phyloP scores from a whole-genome alignment of 2,888 invertebrate species.

The Phlogophora meticulosa region DNA sequence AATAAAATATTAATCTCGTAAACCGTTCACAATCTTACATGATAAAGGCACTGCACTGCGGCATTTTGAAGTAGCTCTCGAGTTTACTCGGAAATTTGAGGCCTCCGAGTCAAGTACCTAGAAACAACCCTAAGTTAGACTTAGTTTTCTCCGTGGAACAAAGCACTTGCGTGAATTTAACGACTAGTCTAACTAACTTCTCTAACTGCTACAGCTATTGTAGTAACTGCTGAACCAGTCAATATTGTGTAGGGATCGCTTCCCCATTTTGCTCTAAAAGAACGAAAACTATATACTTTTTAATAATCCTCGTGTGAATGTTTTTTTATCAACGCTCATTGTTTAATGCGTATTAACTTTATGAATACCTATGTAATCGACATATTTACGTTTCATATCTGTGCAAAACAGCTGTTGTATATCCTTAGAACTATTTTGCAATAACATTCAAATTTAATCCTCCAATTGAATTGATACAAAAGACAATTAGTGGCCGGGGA shows the following conservation, averaged over 20 bases:
- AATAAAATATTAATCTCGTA: slow-evolving; percentile 52
- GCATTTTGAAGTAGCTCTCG: slow-evolving; percentile 65
- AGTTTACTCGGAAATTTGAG: slow-evolving; percentile 71
- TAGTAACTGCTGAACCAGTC: slow-evolving; percentile 9
- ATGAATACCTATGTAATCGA: slow-evolving; percentile 33
- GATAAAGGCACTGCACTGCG: slow-evolving; percentile 68
- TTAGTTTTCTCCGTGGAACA: slow-evolving; percentile 71
- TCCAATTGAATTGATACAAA: slow-evolving; percentile 75
- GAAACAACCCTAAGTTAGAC: slow-evolving; percentile 68
- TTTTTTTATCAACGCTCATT: slow-evolving; percentile 8
- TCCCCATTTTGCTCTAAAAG: slow-evolving; percentile 4
- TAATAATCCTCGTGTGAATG: slow-evolving; percentile 10
- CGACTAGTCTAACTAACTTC: slow-evolving; percentile 62
- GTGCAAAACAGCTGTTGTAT: slow-evolving; percentile 35
- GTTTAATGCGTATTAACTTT: background rate
- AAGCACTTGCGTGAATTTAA: slow-evolving; percentile 72
- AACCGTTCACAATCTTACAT: slow-evolving; percentile 35
- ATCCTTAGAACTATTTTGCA: slow-evolving; percentile 56
- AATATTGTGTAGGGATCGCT: slow-evolving; percentile 28
- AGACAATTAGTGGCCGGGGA: slow-evolving; percentile 74
- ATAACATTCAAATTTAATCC: slow-evolving; percentile 73
- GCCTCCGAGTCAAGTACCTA: slow-evolving; percentile 68
- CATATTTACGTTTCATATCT: slow-evolving; percentile 29
- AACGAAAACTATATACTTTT: slow-evolving; percentile 16
- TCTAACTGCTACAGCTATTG: slow-evolving; percentile 31